Base-by-base conservation (phyloP, 2,113 vertebrate species). In the Smithornis capensis region DNA sequence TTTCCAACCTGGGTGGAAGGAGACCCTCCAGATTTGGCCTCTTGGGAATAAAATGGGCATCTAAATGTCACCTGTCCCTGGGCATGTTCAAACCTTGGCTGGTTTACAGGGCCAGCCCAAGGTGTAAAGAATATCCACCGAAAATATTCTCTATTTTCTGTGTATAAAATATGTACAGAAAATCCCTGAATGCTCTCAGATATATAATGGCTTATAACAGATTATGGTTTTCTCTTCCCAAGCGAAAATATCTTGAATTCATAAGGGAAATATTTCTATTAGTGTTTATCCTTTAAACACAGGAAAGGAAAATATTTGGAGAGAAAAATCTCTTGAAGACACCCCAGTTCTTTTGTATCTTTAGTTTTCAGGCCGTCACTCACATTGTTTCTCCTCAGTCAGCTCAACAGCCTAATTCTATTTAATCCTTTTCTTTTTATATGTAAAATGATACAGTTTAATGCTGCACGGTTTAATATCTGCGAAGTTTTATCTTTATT, bases 401-500 rank as follows among this genome's bases (percentile, higher is more conserved):
- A 93, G 92, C 93, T 97, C 87, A 93, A 94, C 90, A 84, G 94
- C 64, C 89, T 92, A 96, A 95, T 94, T 95, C 94, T 96, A 87
- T 97, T 95, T 97, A 96, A 97, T 97, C 94, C 94, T 92, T 95
- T 93, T 76, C 95, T 97, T 97, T 97, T 97, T 96, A 95, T 97
- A 96, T 96, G 96, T 96, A 96, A 97, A 98, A 96, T 91, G 94
- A 96, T 95, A 95, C 96, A 95, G 93, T 97, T 97, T 96, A 97
- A 97, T 95, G 94, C 95, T 79, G 95, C 91, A 63, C 92, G 56
- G 56, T 97, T 96, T 96, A 94, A 96, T 97, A 97, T 95, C 95
- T 91, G 90, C 92, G 96, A 97, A 97, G 94, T 97, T 97, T 97
- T 97, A 96, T 97, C 97, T 98, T 94, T 97, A 97, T 98, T 98